These are phyloP conservation scores for Stenurella melanura DNA, from an alignment of 2,888 invertebrate genomes.

Conservation along the genomic window DNA sequence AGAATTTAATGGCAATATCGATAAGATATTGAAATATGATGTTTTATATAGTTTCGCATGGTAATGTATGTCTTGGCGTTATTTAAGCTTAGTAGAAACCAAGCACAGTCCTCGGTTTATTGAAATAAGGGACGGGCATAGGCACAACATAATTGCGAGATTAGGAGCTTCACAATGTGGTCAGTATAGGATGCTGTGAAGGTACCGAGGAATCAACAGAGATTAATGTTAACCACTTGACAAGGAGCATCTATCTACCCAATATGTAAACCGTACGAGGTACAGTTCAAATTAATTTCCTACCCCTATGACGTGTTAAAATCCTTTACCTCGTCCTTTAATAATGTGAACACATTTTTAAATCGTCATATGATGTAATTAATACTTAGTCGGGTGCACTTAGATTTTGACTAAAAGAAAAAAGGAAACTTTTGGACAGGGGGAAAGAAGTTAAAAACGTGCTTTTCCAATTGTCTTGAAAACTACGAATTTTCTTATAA, in stretches of 20 bases:
- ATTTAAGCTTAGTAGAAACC: not conserved
- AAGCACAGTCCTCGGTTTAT: not conserved
- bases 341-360: no score
- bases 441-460: no score
- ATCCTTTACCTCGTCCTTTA: no score
- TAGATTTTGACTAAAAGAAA: no score
- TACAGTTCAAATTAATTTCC: not conserved
- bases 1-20: not conserved
- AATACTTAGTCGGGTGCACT: no score
- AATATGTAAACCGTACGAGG: not conserved
- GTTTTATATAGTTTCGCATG: not conserved
- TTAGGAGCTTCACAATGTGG: not conserved
- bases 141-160: not conserved
- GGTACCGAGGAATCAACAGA: not conserved
- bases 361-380: no score
- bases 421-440: no score
- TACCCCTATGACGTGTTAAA: no score
- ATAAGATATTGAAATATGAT: not conserved
- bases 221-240: not conserved
- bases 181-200: not conserved
- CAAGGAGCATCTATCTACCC: not conserved
- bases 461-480: no score
- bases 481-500: no score
- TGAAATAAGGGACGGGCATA: not conserved
- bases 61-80: not conserved